Percentiles rank a stretch among this genome's conserved stretches.
Conservation (phyloP, 2,113 vertebrate genomes). For the Bombycilla garrulus region DNA sequence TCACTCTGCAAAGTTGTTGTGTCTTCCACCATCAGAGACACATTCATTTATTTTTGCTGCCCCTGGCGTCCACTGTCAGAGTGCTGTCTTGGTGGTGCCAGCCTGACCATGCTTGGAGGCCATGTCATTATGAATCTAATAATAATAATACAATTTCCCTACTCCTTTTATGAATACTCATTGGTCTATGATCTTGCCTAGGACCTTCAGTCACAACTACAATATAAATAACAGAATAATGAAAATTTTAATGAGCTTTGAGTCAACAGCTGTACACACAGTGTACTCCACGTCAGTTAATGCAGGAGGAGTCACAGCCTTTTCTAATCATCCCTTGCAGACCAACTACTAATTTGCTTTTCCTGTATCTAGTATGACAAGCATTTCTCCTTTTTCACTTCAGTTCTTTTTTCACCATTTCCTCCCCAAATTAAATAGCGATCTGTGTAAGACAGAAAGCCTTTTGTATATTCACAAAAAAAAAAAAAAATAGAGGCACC, state of each 20-base stretch:
- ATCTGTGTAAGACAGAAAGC: background rate
- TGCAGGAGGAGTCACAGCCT: background rate
- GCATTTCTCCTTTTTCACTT: background rate
- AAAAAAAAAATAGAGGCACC: background rate
- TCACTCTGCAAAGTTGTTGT: background rate
- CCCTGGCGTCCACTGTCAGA: background rate
- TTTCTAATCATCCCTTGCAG: background rate
- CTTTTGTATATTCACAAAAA: background rate
- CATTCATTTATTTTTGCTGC: background rate
- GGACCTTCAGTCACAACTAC: background rate
- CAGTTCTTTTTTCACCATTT: background rate
- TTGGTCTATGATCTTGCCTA: background rate
- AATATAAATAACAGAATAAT: slow-evolving; percentile 6
- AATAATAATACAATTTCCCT: background rate
- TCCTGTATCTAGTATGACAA: background rate
- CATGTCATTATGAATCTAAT: slow-evolving; percentile 4
- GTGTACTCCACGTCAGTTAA: background rate
- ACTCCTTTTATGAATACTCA: background rate
- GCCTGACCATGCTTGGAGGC: background rate
- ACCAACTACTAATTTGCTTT: background rate
- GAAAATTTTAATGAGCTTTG: background rate
- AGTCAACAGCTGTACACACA: accelerated
- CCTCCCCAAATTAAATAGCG: background rate
- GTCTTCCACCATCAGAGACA: background rate
- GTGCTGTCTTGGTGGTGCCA: background rate